These are phyloP conservation scores for Perizoma flavofasciatum DNA, from an alignment of 2,888 invertebrate genomes.

Conservation along the genomic window DNA sequence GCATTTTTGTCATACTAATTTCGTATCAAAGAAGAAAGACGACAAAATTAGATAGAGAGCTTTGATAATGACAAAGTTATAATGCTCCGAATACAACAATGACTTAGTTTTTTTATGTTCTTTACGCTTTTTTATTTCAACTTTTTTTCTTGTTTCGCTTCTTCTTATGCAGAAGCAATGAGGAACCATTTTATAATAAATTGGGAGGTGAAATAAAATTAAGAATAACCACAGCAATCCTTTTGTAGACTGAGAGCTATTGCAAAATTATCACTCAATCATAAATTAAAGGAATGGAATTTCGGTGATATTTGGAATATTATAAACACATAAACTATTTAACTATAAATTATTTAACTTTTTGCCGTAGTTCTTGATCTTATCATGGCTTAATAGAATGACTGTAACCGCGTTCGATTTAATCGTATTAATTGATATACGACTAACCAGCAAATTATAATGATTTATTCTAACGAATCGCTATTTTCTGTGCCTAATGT, in stretches of 20 bases:
- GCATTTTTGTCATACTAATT: neutral
- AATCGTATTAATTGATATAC: slow-evolving; percentile 19
- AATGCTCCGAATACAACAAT: slow-evolving; percentile 22
- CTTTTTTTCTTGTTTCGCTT: slow-evolving; percentile 57
- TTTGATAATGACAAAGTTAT: neutral
- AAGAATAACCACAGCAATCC: slow-evolving; percentile 75
- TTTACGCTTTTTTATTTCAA: slow-evolving; percentile 34
- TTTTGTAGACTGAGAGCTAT: slow-evolving; percentile 59
- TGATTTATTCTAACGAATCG: slow-evolving; percentile 20
- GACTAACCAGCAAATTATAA: slow-evolving; percentile 19
- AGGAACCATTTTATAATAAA: slow-evolving; percentile 41
- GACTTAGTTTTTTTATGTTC: slow-evolving; percentile 37
- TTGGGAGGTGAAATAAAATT: slow-evolving; percentile 28
- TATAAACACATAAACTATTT: too few relatives aligned
- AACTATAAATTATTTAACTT: neutral
- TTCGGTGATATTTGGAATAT: neutral
- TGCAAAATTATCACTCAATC: slow-evolving; percentile 24
- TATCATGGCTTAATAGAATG: slow-evolving; percentile 42
- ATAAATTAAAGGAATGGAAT: too few relatives aligned
- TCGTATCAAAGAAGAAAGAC: neutral
- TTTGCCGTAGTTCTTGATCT: slow-evolving; percentile 31
- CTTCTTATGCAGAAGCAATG: slow-evolving; percentile 81
- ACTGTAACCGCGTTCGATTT: slow-evolving; percentile 19
- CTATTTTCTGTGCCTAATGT: slow-evolving; percentile 11
- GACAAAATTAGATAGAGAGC: neutral